Percentiles rank a stretch among this genome's conserved stretches.
phyloP scores from a whole-genome alignment of 2,888 invertebrate genomes.

The Phrixothrix hirtus region DNA sequence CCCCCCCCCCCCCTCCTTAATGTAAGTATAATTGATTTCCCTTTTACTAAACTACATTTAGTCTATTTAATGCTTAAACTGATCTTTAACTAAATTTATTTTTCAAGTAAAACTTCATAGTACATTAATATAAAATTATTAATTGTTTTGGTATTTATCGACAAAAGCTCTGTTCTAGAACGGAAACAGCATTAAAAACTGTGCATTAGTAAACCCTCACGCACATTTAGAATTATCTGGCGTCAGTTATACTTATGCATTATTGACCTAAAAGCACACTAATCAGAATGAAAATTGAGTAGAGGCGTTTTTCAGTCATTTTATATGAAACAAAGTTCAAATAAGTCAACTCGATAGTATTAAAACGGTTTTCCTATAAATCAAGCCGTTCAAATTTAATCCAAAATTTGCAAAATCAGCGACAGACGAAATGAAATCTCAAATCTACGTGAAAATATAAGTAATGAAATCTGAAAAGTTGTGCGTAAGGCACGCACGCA shows the following conservation, averaged over 20 bases:
- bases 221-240: constrained; percentile 6
- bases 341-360: constrained; percentile 11
- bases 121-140: background rate
- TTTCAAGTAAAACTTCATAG: constrained; percentile 7
- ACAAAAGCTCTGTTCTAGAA: constrained; percentile 7
- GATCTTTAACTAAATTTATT: too few relatives aligned
- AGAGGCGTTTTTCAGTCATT: background rate
- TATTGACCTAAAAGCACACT: constrained; percentile 6
- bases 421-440: constrained; percentile 23
- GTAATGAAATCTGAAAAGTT: constrained; percentile 32
- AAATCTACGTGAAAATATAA: constrained; percentile 28
- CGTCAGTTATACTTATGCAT: background rate
- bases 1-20: too few relatives aligned
- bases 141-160: constrained; percentile 9
- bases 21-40: too few relatives aligned
- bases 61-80: too few relatives aligned
- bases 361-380: constrained; percentile 13
- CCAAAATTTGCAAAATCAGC: constrained; percentile 21
- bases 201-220: constrained; percentile 16
- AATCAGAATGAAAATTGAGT: constrained; percentile 8
- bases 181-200: constrained; percentile 18
- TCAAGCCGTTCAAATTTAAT: constrained; percentile 16
- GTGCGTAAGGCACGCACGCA: constrained; percentile 32
- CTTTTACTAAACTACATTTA: too few relatives aligned
- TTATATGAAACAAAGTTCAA: background rate